Percentiles rank a stretch among this genome's conserved stretches.
Conservation (phyloP, 1,140 invertebrate genomes). For the Bombus huntii region DNA sequence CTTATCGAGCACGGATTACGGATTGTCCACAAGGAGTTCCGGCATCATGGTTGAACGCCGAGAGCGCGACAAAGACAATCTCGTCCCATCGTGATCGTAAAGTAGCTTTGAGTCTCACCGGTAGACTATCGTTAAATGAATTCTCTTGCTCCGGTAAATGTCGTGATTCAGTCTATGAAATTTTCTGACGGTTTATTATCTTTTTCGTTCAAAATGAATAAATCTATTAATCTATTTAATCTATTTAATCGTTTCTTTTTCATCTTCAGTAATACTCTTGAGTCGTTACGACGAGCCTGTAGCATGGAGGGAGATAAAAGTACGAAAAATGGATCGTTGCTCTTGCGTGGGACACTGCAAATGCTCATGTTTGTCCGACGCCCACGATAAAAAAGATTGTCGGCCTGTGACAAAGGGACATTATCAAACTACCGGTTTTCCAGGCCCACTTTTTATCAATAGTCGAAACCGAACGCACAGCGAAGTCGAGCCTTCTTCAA, state of each 20-base stretch:
- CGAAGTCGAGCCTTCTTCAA: not conserved
- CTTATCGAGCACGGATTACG: conserved; percentile 76
- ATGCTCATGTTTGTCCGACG: conserved; percentile 76
- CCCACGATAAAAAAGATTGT: conserved; percentile 71
- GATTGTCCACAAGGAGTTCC: conserved; percentile 80
- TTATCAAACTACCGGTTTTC: conserved; percentile 81
- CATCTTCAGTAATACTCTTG: conserved; percentile 72
- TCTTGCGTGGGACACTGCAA: conserved; percentile 81
- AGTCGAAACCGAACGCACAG: conserved; percentile 5
- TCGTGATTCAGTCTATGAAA: not conserved
- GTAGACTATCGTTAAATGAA: conserved; percentile 69
- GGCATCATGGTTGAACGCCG: conserved; percentile 75
- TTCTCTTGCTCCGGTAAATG: conserved; percentile 77
- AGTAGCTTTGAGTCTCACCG: conserved; percentile 75
- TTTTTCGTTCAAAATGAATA: not conserved
- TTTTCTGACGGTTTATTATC: not conserved
- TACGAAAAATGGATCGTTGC: conserved; percentile 79
- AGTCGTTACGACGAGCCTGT: conserved; percentile 77
- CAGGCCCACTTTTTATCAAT: conserved; percentile 75
- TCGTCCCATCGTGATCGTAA: conserved; percentile 78
- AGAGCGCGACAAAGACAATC: conserved; percentile 73
- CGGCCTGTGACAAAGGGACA: conserved; percentile 73
- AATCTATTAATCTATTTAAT: too few relatives aligned
- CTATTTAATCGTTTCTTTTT: not conserved
- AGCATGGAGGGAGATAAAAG: conserved; percentile 76